These are phyloP conservation scores for Halcyon smyrnensis DNA, from an alignment of 2,797 vertebrate species.

Conservation along the genomic window DNA sequence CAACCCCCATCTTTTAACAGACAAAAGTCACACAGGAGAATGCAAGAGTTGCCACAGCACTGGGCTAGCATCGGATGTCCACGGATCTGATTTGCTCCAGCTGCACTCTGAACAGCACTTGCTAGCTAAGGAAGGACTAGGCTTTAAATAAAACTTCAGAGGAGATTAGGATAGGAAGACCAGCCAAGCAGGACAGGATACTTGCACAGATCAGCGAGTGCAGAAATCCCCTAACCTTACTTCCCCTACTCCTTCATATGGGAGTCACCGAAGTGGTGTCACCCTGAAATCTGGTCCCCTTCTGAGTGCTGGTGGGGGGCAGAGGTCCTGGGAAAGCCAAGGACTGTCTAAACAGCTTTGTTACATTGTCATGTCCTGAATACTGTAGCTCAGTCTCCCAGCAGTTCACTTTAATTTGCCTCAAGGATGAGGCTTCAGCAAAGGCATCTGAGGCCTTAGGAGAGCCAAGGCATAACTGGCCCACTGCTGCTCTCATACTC, in stretches of 20 bases:
- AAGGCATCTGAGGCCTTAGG: background rate
- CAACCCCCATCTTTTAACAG: background rate
- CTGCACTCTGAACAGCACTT: background rate
- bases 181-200: background rate
- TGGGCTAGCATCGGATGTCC: fast-evolving
- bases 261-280: fast-evolving
- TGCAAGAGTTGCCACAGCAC: background rate
- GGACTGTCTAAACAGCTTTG: background rate
- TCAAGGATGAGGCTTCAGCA: background rate
- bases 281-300: background rate
- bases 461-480: fast-evolving
- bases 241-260: background rate
- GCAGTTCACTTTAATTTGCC: background rate
- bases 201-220: background rate
- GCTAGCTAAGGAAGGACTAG: background rate
- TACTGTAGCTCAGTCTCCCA: background rate
- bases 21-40: fast-evolving
- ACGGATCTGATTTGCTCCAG: background rate
- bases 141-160: background rate
- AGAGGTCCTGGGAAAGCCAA: constrained; percentile 20
- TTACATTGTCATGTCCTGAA: background rate
- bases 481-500: background rate
- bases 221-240: background rate
- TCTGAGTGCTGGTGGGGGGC: background rate
- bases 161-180: background rate